Conservation (phyloP, 2,888 invertebrate species). For the Abrostola triplasia region DNA sequence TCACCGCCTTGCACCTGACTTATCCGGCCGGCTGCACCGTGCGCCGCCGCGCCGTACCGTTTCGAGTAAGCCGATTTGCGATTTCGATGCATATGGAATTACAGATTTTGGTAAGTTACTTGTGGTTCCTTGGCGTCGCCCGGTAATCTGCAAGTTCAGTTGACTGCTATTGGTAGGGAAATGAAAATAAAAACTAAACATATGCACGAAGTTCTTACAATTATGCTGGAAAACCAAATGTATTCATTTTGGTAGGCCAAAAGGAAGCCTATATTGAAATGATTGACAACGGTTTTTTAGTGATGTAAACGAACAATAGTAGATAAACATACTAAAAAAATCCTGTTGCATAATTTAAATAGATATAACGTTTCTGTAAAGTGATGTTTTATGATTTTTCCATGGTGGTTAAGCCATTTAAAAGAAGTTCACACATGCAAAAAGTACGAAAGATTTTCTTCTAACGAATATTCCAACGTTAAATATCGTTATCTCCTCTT, state of each 20-base stretch:
- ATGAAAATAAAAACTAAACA: too few relatives aligned
- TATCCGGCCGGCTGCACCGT: slow-evolving; percentile 59
- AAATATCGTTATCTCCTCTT: slow-evolving; percentile 5
- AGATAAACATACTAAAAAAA: too few relatives aligned
- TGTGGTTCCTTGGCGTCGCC: slow-evolving; percentile 23
- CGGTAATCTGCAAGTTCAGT: slow-evolving; percentile 28
- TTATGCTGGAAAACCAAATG: too few relatives aligned
- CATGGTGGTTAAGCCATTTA: neutral
- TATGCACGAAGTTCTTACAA: too few relatives aligned
- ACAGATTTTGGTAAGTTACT: slow-evolving; percentile 40
- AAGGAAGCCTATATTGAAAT: too few relatives aligned
- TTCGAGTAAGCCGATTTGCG: slow-evolving; percentile 76
- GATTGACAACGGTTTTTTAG: too few relatives aligned
- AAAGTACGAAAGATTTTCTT: neutral
- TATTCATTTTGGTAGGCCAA: too few relatives aligned
- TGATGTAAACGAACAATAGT: too few relatives aligned
- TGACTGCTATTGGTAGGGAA: neutral
- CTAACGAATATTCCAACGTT: neutral
- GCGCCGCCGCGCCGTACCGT: slow-evolving; percentile 52
- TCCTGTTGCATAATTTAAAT: too few relatives aligned
- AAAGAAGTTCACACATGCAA: neutral
- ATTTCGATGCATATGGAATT: slow-evolving; percentile 74
- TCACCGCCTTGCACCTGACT: slow-evolving; percentile 80
- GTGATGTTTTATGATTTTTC: too few relatives aligned
- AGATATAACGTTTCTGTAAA: too few relatives aligned